Conservation (phyloP, 1,140 invertebrate genomes). For the Drosophila repleta region DNA sequence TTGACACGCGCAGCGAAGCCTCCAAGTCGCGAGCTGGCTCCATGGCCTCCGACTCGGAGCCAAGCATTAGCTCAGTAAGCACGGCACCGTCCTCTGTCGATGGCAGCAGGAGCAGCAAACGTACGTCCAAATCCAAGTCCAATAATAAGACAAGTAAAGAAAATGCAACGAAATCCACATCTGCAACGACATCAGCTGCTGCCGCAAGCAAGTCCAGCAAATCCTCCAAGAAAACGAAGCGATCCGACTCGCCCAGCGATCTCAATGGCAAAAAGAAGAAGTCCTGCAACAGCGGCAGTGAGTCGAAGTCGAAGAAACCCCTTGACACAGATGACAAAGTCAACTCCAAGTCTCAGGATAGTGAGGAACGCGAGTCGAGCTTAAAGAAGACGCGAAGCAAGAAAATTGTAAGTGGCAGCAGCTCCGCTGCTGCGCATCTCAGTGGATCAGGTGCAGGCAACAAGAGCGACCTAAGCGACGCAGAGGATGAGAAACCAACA, state of each 20-base stretch:
- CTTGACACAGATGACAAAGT: constrained; percentile 39
- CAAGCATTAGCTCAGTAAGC: constrained; percentile 90
- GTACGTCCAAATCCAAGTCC: constrained; percentile 85
- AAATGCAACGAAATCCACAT: constrained; percentile 24
- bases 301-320: constrained; percentile 85
- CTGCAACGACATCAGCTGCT: constrained; percentile 3
- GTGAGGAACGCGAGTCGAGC: constrained; percentile 45
- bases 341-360: constrained; percentile 43
- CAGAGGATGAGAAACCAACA: constrained; percentile 61
- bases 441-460: constrained; percentile 25
- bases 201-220: constrained; percentile 27
- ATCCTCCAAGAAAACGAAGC: constrained; percentile 40
- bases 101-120: constrained; percentile 84
- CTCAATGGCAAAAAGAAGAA: constrained; percentile 68
- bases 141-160: constrained; percentile 84
- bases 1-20: constrained; percentile 92
- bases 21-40: constrained; percentile 86
- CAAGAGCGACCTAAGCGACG: constrained; percentile 75
- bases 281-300: constrained; percentile 80
- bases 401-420: constrained; percentile 32
- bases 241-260: constrained; percentile 51
- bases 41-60: constrained; percentile 87
- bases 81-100: constrained; percentile 85
- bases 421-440: constrained; percentile 22
- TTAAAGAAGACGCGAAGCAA: constrained; percentile 64